Base-by-base conservation (phyloP, 2,888 invertebrate genomes). In the Endomychus coccineus region DNA sequence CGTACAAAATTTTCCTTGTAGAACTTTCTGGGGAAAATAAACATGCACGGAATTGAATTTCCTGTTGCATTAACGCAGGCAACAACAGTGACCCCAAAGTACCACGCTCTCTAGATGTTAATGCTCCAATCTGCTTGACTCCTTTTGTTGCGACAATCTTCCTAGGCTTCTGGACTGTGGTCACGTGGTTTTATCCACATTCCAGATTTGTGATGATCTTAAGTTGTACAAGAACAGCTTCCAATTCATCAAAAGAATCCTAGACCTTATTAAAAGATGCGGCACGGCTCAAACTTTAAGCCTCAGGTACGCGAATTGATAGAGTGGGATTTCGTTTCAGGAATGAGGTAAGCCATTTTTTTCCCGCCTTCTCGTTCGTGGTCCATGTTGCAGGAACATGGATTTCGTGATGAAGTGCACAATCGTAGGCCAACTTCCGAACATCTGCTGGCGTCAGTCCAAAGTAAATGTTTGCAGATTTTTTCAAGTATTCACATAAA, bases 291-390 rank as follows among this genome's bases (percentile, higher is more conserved):
- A 44, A 37, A 27, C 40, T 44, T 28, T 36, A 40, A 21, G 42
- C 12, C 31, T 42, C 34, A 13, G 25, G 37, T 16, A 21, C 22
- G 10, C 36, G 13, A 13, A 29, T 36, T 13, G 15, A 36, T 19
- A 36, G 11, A 5, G 12, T 2, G 5, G 21, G 28, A 41, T 34
- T 27, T 30, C 38, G 1, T 37, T 41, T 38, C 31, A 27, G 32
- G 32, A 43, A 43, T 17, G 14, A 33, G 14, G 39, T 42, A 28
- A 42, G 36, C 39, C 39, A 38, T 10, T 41, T 35, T 43, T 43
- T 32, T 16, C 40, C 38, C 11, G 38, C 38, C 29, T 34, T 35
- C 16, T 38, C 34, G 27, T 41, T 41, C 21, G 30, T 16, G n/a
- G 25, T 38, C 40, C 27, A 41, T 7, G 35, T 11, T n/a, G 9